Base-by-base conservation (phyloP, 2,888 invertebrate genomes). In the Invenusta paracnida region DNA sequence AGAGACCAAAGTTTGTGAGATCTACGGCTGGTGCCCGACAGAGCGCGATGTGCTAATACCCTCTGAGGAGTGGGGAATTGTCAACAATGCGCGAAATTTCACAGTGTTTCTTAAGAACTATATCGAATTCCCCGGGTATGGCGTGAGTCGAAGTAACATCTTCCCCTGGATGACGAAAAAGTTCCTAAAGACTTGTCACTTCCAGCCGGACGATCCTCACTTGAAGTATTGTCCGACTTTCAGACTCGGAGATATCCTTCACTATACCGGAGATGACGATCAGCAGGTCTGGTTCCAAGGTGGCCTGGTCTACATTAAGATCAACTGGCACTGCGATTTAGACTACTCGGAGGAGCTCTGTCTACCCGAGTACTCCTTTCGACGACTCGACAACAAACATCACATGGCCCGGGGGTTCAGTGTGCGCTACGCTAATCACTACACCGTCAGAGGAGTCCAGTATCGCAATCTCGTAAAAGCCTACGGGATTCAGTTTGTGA, bases 401-500 rank as follows among this genome's bases (percentile, higher is more conserved):
- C 28, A 85, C 48, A 48, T 85, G 82, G 85, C 83, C 0, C 11
- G 29, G 25, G 85, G 85, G 0, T 85, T 81, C 83, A 85, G 84
- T 25, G 82, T 85, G 27, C 25, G 85, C 28, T 84, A 85, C 29
- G 29, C 84, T 0, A 25, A 85, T 83, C 85, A 85, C 27, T 85
- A 85, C 29, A 30, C 29, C 17, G 83, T 84, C 27, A 84, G 29
- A 17, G 83, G 85, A 29, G 31, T 81, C 27, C 28, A 85, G n/a
- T 29, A 85, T 28, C 25, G 85, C 17, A 85, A 29, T 11, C 85
- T 86, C 25, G 84, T 86, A 1, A 85, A 83, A 30, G 88, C 86
- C 1, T 88, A 88, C 81, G 87, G 87, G 67, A 89, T 30, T 88
- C 90, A 91, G 82, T 85, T 85, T 90, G 89, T 92, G 17, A 88